phyloP scores from a whole-genome alignment of 2,797 vertebrate genomes.

The Jordanella pulchra region DNA sequence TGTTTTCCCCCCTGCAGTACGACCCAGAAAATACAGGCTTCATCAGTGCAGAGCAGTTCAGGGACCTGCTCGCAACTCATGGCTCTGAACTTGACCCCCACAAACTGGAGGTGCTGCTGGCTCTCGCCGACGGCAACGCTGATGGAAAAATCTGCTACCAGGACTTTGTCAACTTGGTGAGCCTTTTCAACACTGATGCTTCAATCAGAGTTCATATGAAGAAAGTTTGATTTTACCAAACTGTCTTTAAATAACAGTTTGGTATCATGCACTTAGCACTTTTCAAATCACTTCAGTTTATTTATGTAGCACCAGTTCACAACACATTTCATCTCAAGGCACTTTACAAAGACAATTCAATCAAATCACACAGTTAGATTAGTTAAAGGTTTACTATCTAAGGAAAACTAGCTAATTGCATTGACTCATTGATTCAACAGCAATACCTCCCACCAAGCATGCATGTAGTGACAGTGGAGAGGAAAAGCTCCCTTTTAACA shows the following conservation, averaged over 20 bases:
- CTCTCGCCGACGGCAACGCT: constrained; percentile 90
- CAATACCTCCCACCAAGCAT: too few species aligned
- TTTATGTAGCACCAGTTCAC: too few species aligned
- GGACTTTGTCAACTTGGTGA: constrained; percentile 97
- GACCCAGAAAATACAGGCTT: constrained; percentile 92
- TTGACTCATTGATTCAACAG: too few species aligned
- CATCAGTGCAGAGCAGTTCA: constrained; percentile 93
- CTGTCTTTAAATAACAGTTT: neutral
- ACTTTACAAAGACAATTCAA: too few species aligned
- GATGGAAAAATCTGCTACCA: constrained; percentile 96
- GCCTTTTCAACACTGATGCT: constrained; percentile 45
- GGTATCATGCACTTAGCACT: neutral
- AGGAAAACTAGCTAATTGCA: too few species aligned
- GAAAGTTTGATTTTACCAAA: neutral
- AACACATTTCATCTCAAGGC: too few species aligned
- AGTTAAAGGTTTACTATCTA: too few species aligned
- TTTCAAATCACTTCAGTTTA: too few species aligned
- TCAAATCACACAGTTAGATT: too few species aligned
- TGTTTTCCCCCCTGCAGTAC: constrained; percentile 77
- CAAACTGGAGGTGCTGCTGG: constrained; percentile 94
- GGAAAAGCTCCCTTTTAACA: too few species aligned
- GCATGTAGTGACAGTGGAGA: too few species aligned
- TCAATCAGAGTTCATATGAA: neutral
- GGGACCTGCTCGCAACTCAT: constrained; percentile 88
- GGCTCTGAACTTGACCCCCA: constrained; percentile 93